A percentile compares a stretch with the other conserved stretches of the same genome.
Evolutionary conservation across 2,888 invertebrate species (phyloP).

Genomic region (Chironomus riparius): DNA sequence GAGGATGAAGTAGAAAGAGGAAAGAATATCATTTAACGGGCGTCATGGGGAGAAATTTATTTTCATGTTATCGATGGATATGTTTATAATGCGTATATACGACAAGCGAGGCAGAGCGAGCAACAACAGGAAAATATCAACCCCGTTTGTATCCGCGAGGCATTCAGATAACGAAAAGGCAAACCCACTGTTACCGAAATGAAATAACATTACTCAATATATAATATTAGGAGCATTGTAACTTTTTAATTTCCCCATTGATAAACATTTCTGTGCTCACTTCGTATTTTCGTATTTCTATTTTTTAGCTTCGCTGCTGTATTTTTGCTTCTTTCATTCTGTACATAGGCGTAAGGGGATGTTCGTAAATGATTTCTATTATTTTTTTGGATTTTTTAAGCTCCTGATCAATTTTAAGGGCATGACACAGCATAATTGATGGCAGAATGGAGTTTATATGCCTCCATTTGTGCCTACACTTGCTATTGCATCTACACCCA

Average conservation of each 20-base stretch:
- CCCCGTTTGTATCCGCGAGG: conserved; percentile 19
- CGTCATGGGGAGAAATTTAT: conserved; percentile 10
- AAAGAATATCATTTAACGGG: conserved; percentile 5
- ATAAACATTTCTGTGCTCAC: neutral
- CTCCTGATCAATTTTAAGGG: too few species aligned
- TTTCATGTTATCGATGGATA: conserved; percentile 5
- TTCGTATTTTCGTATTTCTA: too few species aligned
- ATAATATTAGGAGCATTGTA: conserved; percentile 12
- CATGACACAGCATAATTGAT: too few species aligned
- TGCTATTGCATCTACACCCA: too few species aligned
- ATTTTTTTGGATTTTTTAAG: too few species aligned
- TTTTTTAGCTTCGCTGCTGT: neutral
- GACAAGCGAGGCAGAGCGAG: neutral
- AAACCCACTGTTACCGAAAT: neutral
- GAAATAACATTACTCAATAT: conserved; percentile 7
- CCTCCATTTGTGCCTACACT: too few species aligned
- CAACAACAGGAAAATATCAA: conserved; percentile 3
- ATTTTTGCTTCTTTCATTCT: too few species aligned
- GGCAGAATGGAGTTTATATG: too few species aligned
- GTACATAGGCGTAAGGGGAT: neutral
- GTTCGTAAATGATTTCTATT: too few species aligned
- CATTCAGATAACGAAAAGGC: conserved; percentile 16
- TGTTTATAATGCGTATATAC: neutral
- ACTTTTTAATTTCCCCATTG: conserved; percentile 22
- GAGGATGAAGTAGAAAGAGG: too few species aligned